These are phyloP conservation scores for Hirtodrosophila trivittata DNA, from an alignment of 2,888 invertebrate species.

Conservation along the genomic window DNA sequence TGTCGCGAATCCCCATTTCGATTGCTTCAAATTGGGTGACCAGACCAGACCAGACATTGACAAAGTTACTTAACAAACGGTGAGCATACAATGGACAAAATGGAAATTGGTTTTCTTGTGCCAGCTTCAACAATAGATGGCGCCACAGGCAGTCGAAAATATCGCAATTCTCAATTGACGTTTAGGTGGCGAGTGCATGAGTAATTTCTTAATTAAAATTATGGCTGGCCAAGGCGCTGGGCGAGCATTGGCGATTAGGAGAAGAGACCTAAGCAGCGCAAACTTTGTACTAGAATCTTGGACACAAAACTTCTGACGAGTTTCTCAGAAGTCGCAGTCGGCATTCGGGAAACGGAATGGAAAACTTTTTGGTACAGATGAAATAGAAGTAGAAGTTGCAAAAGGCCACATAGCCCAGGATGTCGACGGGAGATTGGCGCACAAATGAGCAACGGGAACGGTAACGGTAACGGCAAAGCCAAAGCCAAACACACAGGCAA, in stretches of 20 bases:
- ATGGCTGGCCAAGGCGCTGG: constrained; percentile 24
- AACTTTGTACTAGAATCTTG: constrained; percentile 34
- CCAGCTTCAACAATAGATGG: constrained; percentile 39
- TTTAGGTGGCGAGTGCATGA: background rate
- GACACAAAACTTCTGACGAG: constrained; percentile 64
- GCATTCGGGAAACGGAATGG: constrained; percentile 62
- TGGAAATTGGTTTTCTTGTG: constrained; percentile 45
- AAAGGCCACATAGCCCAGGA: constrained; percentile 48
- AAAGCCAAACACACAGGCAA: constrained; percentile 7
- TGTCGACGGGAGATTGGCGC: constrained; percentile 74
- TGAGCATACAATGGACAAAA: constrained; percentile 19
- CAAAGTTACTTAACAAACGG: constrained; percentile 23
- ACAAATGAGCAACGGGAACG: constrained; percentile 66
- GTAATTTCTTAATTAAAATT: constrained; percentile 57
- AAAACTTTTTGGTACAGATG: constrained; percentile 62
- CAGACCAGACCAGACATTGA: background rate
- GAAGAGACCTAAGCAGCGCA: constrained; percentile 8
- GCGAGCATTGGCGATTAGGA: constrained; percentile 24
- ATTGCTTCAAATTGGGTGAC: constrained; percentile 24
- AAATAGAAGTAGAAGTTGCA: constrained; percentile 45
- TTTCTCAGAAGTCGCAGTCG: constrained; percentile 36
- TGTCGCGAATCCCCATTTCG: constrained; percentile 32
- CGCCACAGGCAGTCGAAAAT: constrained; percentile 35
- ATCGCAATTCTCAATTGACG: constrained; percentile 19
- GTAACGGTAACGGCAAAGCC: constrained; percentile 43